Percentiles rank a stretch among this genome's conserved stretches.
Conservation (phyloP, 2,113 vertebrate genomes). For the Entelurus aequoreus region DNA sequence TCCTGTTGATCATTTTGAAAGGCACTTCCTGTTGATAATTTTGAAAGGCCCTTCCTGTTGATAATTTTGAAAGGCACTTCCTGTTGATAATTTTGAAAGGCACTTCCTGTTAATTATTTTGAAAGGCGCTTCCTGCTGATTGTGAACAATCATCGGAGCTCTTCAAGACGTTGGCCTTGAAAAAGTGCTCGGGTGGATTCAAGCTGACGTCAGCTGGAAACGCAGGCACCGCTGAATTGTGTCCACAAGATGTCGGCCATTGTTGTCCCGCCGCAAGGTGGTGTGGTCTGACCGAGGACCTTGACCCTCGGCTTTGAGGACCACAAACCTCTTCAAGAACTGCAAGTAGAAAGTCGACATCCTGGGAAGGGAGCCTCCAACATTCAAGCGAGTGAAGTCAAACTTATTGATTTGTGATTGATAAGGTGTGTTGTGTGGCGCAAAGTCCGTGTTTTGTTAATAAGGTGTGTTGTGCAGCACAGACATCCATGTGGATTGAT, state of each 20-base stretch:
- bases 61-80: no score
- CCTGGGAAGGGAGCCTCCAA: neutral
- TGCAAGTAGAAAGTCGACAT: no score
- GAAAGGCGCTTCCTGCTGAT: constrained; percentile 17
- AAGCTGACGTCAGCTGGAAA: constrained; percentile 59
- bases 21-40: no score
- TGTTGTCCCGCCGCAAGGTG: constrained; percentile 33
- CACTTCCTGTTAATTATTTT: neutral
- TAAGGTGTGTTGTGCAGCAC: constrained; percentile 33
- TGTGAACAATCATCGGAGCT: constrained; percentile 48
- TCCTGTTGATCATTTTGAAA: no score
- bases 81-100: no score
- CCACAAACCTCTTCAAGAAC: constrained; percentile 66
- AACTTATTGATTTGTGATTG: no score
- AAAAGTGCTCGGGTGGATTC: constrained; percentile 50
- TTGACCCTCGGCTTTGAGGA: constrained; percentile 69
- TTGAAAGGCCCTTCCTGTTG: no score
- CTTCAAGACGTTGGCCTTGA: constrained; percentile 36
- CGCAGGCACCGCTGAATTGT: constrained; percentile 58
- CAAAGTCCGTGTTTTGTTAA: no score
- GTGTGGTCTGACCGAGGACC: constrained; percentile 57
- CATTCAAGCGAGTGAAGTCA: constrained; percentile 6
- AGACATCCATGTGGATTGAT: neutral
- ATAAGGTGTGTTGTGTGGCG: no score
- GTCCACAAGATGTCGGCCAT: constrained; percentile 58